phyloP scores from a whole-genome alignment of 2,888 invertebrate genomes.

The Suillia variegata region DNA sequence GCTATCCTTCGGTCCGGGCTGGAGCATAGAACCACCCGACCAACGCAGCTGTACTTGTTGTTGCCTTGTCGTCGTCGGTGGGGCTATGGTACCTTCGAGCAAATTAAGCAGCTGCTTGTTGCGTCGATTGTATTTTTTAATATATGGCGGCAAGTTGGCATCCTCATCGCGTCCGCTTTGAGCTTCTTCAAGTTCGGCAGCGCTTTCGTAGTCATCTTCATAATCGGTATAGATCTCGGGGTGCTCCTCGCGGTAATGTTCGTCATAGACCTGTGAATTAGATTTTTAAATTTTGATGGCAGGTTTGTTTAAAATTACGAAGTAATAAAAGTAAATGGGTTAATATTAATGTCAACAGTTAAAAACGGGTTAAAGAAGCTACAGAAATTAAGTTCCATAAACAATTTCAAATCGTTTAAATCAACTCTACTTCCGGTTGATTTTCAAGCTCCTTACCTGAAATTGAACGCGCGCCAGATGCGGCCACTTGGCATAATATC shows the following conservation, averaged over 20 bases:
- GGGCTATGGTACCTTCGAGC: constrained; percentile 56
- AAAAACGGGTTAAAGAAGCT: no score
- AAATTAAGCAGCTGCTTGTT: constrained; percentile 58
- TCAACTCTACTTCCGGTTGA: no score
- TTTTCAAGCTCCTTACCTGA: no score
- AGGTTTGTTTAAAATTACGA: no score
- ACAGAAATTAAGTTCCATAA: no score
- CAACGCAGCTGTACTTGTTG: constrained; percentile 25
- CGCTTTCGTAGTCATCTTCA: constrained; percentile 45
- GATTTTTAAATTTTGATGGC: no score
- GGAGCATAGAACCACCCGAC: constrained; percentile 44
- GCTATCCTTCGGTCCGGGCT: constrained; percentile 43
- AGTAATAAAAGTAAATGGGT: no score
- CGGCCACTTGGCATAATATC: constrained; percentile 58
- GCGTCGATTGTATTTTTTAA: constrained; percentile 58
- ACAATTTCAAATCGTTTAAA: no score
- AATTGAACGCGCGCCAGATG: constrained; percentile 56
- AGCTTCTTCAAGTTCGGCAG: constrained; percentile 43
- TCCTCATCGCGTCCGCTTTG: constrained; percentile 43
- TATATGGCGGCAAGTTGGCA: constrained; percentile 56
- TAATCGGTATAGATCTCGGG: constrained; percentile 44
- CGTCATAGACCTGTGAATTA: constrained; percentile 49
- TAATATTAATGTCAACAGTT: no score
- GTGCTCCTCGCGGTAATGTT: constrained; percentile 46
- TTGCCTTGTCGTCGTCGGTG: constrained; percentile 38